Percentiles rank a stretch among this genome's conserved stretches.
Evolutionary conservation across 2,797 vertebrate genomes (phyloP).

Genomic region (Phyllotis vaccarum): DNA sequence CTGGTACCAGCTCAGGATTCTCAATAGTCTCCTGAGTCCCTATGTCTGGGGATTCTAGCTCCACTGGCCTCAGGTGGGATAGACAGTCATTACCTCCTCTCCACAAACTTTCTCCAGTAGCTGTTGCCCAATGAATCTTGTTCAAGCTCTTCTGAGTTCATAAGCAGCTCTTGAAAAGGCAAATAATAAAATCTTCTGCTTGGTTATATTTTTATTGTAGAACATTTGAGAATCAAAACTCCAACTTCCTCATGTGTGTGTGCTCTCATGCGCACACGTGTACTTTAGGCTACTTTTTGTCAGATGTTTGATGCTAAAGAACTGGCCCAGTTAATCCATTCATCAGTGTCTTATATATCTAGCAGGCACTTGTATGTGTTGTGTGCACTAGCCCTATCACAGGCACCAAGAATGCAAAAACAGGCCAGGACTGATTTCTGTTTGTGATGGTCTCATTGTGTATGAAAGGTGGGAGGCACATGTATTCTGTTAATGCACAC

Average conservation of each 20-base stretch:
- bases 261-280: background rate
- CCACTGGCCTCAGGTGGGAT: background rate
- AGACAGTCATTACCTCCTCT: background rate
- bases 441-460: background rate
- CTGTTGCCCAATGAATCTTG: background rate
- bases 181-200: background rate
- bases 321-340: background rate
- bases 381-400: background rate
- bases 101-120: background rate
- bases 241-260: background rate
- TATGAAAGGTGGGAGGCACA: background rate
- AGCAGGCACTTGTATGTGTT: background rate
- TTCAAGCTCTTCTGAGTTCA: background rate
- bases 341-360: background rate
- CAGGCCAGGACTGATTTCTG: background rate
- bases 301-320: background rate
- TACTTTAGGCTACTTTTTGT: background rate
- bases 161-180: background rate
- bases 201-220: background rate
- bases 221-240: constrained; percentile 34
- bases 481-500: background rate
- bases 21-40: background rate
- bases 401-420: background rate
- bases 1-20: background rate
- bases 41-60: background rate